Base-by-base conservation (phyloP, 2,113 vertebrate genomes). In the Fulmarus glacialis region DNA sequence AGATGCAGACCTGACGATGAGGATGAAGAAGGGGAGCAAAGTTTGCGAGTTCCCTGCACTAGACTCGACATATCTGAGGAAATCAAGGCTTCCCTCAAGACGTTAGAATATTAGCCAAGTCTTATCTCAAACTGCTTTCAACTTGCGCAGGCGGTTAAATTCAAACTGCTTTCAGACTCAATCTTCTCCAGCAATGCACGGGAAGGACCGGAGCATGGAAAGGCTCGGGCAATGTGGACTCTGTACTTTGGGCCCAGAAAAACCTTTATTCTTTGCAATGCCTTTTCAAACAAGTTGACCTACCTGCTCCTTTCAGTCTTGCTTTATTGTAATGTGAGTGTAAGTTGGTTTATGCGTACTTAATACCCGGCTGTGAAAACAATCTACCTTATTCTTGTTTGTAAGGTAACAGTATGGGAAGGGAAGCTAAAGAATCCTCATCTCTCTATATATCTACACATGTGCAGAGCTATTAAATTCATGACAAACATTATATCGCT, bases 401-500 rank as follows among this genome's bases (percentile, higher is more conserved):
- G 10, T 40, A 53, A 50, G n/a, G 30, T 12, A 48, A n/a, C 14
- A 11, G 26, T 1, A 26, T 3, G 58, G 60, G 87, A 79, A 53
- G 82, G 43, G 60, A 89, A 48, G 71, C 15, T 30, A 43, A 79
- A 66, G 63, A 48, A 59, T 34, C 34, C 9, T 22, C 45, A 3
- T 4, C 29, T 24, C 56, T 36, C 53, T 12, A 0, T 7, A 3
- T 6, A 18, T 6, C 38, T 3, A 2, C 20, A 15, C 38, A 14
- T 5, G 75, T 62, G 60, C 86, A 59, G 70, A 75, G 72, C 93
- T 68, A 53, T 89, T 71, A 90, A 88, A 63, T 71, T 72, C 79
- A 89, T 48, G 87, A 68, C 95, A 91, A 97, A 91, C 84, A 71
- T 78, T 26, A 63, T 75, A 93, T 81, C 94, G 47, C 78, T 26